These are phyloP conservation scores for Orthonevra nobilis DNA, from an alignment of 2,888 invertebrate genomes.

Conservation along the genomic window DNA sequence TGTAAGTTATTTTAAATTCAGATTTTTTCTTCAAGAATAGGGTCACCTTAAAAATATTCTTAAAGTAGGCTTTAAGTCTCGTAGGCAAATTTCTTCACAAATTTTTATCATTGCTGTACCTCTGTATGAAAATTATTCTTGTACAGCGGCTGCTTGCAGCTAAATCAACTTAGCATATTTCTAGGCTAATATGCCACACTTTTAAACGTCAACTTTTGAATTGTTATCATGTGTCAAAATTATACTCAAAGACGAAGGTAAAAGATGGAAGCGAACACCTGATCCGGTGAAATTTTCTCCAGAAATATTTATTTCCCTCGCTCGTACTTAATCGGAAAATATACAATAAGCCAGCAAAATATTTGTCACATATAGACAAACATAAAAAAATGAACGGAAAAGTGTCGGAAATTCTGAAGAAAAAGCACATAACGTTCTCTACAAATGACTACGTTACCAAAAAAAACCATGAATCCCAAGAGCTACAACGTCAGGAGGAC, in stretches of 20 bases:
- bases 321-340: too few species aligned
- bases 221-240: slow-evolving; percentile 66
- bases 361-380: too few species aligned
- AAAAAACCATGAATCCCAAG: slow-evolving; percentile 32
- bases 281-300: slow-evolving; percentile 54
- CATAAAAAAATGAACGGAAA: slow-evolving; percentile 43
- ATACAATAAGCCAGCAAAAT: too few species aligned
- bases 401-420: slow-evolving; percentile 36
- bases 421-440: slow-evolving; percentile 26
- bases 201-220: slow-evolving; percentile 6
- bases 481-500: slow-evolving; percentile 13
- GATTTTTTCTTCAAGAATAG: too few species aligned
- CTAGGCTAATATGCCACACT: slow-evolving; percentile 3
- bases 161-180: slow-evolving; percentile 21
- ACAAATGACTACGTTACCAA: slow-evolving; percentile 53
- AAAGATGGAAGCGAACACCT: slow-evolving; percentile 67
- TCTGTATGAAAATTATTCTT: fast-evolving
- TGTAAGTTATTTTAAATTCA: too few species aligned
- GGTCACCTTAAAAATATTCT: too few species aligned
- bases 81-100: background rate
- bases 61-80: too few species aligned
- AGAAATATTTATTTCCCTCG: slow-evolving; percentile 14
- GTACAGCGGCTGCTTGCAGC: slow-evolving; percentile 30
- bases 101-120: slow-evolving; percentile 13
- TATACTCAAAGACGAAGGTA: slow-evolving; percentile 52